Evolutionary conservation across 1,140 invertebrate genomes (phyloP), one percentile per base, ranked within the genome.

Genomic region (Aphidius ervi): DNA sequence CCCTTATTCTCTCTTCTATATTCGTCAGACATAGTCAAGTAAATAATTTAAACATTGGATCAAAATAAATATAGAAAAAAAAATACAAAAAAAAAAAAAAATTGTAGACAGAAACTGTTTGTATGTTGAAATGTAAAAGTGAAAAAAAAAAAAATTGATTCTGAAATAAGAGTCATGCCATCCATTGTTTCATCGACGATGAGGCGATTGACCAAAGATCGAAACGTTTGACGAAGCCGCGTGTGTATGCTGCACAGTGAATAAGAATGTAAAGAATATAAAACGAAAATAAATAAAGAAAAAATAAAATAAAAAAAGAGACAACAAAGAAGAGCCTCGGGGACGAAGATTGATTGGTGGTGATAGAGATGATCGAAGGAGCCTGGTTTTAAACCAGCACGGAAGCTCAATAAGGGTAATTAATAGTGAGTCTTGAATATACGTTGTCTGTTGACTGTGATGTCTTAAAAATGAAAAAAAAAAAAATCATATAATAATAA

Each of bases 281-380:
- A 43, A 43, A 43, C 2, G 42, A 10, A 2, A 48, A 48, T 48
- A n/a, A n/a, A 48, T 31, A 8, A 55, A n/a, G n/a, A n/a, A n/a
- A n/a, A 10, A 58, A 16, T 16, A 16, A 4, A 10, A 6, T 20
- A 23, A 9, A 46, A 9, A 31, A n/a, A 5, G 31, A 56, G 16
- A 56, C 6, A 42, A 46, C 37, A 37, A 46, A 56, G 55, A 46
- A 37, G 45, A 47, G 65, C 67, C 65, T 31, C 23, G 23, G 23
- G 62, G 53, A 59, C 62, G 65, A 65, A 75, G 73, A 75, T 75
- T 73, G 71, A 75, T 75, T 71, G 72, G 64, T 67, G 65, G 64
- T 72, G 74, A 75, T 74, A 75, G 67, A 62, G 70, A 69, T 68
- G 72, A 74, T 74, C 70, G 71, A 58, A 67, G 65, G 64, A 70